These are phyloP conservation scores for Dendrolimus punctatus DNA, from an alignment of 1,140 invertebrate genomes.

Conservation along the genomic window DNA sequence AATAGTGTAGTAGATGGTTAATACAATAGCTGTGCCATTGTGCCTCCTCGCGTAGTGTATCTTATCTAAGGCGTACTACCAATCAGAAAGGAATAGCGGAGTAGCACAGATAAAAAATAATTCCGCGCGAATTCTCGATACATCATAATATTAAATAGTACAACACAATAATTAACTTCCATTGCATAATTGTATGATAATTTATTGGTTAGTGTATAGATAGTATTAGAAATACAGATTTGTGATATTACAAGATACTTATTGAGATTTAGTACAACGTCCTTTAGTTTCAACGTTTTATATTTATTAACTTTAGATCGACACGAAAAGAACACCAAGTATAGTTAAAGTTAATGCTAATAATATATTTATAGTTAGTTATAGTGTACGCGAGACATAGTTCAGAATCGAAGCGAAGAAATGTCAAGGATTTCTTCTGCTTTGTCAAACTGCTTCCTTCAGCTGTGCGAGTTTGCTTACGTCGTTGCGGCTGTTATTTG, in stretches of 20 bases:
- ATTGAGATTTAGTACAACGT: conserved; percentile 62
- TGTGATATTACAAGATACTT: conserved; percentile 68
- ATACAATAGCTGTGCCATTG: conserved; percentile 46
- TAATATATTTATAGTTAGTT: conserved; percentile 36
- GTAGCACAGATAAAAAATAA: conserved; percentile 2
- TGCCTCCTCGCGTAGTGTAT: conserved; percentile 32
- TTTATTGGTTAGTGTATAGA: conserved; percentile 32
- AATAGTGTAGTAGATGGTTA: conserved; percentile 7
- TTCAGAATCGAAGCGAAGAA: conserved; percentile 3
- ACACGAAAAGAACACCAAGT: conserved; percentile 66
- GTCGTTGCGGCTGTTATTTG: too few relatives aligned
- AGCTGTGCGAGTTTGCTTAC: too few relatives aligned
- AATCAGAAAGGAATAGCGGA: conserved; percentile 4
- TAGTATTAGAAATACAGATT: conserved; percentile 61
- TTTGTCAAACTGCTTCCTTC: not conserved
- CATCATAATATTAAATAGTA: conserved; percentile 12
- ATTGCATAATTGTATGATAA: conserved; percentile 34
- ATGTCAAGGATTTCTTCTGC: conserved; percentile 10
- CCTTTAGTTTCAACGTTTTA: conserved; percentile 55
- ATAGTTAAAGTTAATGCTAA: conserved; percentile 26
- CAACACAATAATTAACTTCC: conserved; percentile 29
- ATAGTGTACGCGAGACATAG: conserved; percentile 3
- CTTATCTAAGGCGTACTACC: conserved; percentile 1
- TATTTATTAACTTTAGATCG: conserved; percentile 53
- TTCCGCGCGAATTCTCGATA: conserved; percentile 8